A percentile compares a stretch with the other conserved stretches of the same genome.
Evolutionary conservation across 2,797 vertebrate genomes (phyloP).

Genomic region (Harpagifer antarcticus): DNA sequence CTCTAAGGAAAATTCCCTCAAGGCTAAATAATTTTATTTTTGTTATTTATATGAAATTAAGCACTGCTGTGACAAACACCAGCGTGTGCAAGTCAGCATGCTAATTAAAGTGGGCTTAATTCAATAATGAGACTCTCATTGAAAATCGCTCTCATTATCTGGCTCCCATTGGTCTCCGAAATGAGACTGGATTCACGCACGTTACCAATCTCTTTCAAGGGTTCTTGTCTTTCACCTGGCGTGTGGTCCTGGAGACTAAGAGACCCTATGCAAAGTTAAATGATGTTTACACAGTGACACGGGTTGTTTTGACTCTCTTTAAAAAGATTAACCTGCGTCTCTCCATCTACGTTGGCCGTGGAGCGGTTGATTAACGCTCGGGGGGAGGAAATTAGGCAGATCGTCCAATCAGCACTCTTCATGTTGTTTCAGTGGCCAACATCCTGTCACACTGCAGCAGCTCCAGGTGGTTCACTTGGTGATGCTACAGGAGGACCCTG

Average conservation of each 20-base stretch:
- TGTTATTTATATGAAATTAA: slow-evolving; percentile 53
- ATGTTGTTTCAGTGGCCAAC: slow-evolving; percentile 24
- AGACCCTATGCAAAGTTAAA: slow-evolving; percentile 75
- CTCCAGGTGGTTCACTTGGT: slow-evolving; percentile 12
- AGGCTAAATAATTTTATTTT: slow-evolving; percentile 42
- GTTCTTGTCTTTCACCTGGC: slow-evolving; percentile 76
- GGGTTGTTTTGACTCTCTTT: slow-evolving; percentile 75
- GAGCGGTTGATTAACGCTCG: slow-evolving; percentile 11
- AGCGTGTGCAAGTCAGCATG: slow-evolving; percentile 51
- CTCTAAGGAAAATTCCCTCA: slow-evolving; percentile 46
- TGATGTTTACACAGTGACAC: slow-evolving; percentile 78
- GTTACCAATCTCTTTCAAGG: slow-evolving; percentile 75
- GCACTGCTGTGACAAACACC: slow-evolving; percentile 54
- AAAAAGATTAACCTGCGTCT: slow-evolving; percentile 62
- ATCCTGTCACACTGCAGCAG: background rate
- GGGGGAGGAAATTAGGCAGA: background rate
- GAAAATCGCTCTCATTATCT: slow-evolving; percentile 73
- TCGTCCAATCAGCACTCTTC: slow-evolving; percentile 31
- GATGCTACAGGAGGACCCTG: slow-evolving; percentile 25
- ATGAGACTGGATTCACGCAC: slow-evolving; percentile 67
- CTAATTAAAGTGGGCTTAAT: slow-evolving; percentile 75
- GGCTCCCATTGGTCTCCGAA: slow-evolving; percentile 69
- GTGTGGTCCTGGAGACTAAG: slow-evolving; percentile 75
- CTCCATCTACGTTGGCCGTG: slow-evolving; percentile 42
- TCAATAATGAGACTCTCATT: slow-evolving; percentile 70